Evolutionary conservation across 2,113 vertebrate species (phyloP), one percentile per base, ranked within the genome.

Genomic region (Loxodonta africana): DNA sequence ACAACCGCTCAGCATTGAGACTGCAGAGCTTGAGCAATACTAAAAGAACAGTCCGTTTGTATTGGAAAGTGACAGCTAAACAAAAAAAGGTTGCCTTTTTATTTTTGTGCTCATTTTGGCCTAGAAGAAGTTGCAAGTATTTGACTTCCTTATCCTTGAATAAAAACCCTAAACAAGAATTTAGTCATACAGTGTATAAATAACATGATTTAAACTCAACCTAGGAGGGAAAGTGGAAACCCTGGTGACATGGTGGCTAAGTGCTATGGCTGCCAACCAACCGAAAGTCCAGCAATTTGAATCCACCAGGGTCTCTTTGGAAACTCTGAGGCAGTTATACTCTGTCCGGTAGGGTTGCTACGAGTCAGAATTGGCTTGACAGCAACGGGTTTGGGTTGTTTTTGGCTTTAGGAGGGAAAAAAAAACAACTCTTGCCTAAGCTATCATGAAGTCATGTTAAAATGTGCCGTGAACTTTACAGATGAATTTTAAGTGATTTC

Each of bases 391-490:
- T 57, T 57, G 8, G 8, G 12, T 17, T 57, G 12, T 57, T 17
- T 57, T 57, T 57, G 11, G 53, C 15, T 57, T 57, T 17, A 57
- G 53, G 37, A 51, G 28, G 6, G 41, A 83, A 62, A 88, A 48
- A 14, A n/a, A 71, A 17, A 12, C 53, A 57, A 2, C 18, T 33
- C 37, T 88, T 30, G 51, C 91, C 15, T 92, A 41, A 83, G 78
- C 71, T 88, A 94, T 96, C 85, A 91, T 69, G 51, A 92, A 94
- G 33, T 93, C 90, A 78, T 69, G 60, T 88, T 95, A 90, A 97
- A 97, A 95, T 93, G 90, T 92, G 67, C 60, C 80, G 85, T 96
- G 88, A 95, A 97, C 88, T 96, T 97, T 92, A 95, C 85, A 90
- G 81, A 92, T 76, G 82, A 95, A 88, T 65, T 92, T 93, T 88